phyloP scores from a whole-genome alignment of 1,140 invertebrate genomes.

The Homalodisca vitripennis region DNA sequence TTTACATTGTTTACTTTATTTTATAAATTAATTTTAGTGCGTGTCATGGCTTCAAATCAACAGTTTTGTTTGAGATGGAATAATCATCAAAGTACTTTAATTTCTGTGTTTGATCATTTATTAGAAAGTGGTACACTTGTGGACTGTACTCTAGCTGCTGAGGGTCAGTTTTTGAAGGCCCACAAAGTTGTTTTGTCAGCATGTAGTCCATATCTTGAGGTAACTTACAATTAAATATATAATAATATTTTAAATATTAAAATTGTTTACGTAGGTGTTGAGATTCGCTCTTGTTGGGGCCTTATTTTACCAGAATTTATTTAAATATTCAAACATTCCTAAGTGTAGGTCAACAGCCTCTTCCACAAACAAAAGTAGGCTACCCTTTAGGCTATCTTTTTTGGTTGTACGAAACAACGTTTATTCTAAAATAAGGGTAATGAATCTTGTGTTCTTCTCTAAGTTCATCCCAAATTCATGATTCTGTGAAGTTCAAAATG shows the following conservation, averaged over 20 bases:
- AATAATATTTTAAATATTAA: too few species aligned
- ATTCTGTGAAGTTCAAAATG: too few species aligned
- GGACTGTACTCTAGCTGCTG: slow-evolving; percentile 89
- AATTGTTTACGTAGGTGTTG: too few species aligned
- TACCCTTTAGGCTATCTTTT: too few species aligned
- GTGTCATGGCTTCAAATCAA: slow-evolving; percentile 48
- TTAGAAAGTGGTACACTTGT: slow-evolving; percentile 87
- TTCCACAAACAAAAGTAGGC: slow-evolving; percentile 23
- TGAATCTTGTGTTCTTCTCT: too few species aligned
- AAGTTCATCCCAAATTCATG: too few species aligned
- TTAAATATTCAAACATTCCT: slow-evolving; percentile 8
- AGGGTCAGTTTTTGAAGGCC: slow-evolving; percentile 87
- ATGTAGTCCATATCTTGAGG: slow-evolving; percentile 94
- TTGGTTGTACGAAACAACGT: too few species aligned
- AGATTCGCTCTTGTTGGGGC: too few species aligned
- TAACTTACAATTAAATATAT: too few species aligned
- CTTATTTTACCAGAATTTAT: too few species aligned
- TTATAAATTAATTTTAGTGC: background rate
- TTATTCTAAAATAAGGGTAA: too few species aligned
- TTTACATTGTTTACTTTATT: slow-evolving; percentile 8
- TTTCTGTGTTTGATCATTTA: slow-evolving; percentile 88
- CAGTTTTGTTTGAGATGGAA: slow-evolving; percentile 94
- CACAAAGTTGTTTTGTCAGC: slow-evolving; percentile 93
- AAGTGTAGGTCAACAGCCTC: slow-evolving; percentile 22
- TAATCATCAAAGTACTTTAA: slow-evolving; percentile 89